A percentile compares a stretch with the other conserved stretches of the same genome.
Conservation (phyloP, 2,888 invertebrate species). For the Cryptus viduatorius region DNA sequence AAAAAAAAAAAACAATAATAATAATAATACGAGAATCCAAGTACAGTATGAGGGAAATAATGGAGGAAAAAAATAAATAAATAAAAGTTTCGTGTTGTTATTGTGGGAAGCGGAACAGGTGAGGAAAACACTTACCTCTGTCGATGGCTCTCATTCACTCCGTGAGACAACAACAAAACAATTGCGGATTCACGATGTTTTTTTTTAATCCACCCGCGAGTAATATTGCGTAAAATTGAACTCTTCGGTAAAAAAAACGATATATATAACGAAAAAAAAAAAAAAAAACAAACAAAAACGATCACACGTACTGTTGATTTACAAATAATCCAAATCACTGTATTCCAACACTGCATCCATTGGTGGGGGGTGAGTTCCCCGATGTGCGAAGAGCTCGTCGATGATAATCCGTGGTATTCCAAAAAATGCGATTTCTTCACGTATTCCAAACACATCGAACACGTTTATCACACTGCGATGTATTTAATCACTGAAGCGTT, state of each 20-base stretch:
- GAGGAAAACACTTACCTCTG: conserved; percentile 11
- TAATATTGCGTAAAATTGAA: neutral
- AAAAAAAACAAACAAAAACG: conserved; percentile 42
- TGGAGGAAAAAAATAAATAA: conserved; percentile 18
- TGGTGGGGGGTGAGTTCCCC: conserved; percentile 28
- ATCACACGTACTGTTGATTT: conserved; percentile 51
- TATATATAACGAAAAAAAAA: conserved; percentile 29
- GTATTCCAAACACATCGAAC: conserved; percentile 49
- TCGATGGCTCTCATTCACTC: neutral
- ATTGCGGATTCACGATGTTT: neutral
- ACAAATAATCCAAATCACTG: conserved; percentile 76
- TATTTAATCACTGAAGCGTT: conserved; percentile 44
- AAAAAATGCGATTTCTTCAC: conserved; percentile 60
- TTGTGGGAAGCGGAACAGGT: conserved; percentile 30
- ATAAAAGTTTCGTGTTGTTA: conserved; percentile 13
- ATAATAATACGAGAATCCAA: conserved; percentile 15
- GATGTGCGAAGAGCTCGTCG: conserved; percentile 7
- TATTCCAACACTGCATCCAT: conserved; percentile 78
- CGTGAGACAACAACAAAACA: neutral
- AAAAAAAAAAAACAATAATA: conserved; percentile 11
- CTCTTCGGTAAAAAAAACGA: conserved; percentile 29
- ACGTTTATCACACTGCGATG: conserved; percentile 50
- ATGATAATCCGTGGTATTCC: conserved; percentile 64
- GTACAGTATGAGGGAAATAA: neutral
- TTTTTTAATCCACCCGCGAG: conserved; percentile 14